A percentile compares a stretch with the other conserved stretches of the same genome.
phyloP scores from a whole-genome alignment of 2,113 vertebrate species.

The Carlito syrichta region DNA sequence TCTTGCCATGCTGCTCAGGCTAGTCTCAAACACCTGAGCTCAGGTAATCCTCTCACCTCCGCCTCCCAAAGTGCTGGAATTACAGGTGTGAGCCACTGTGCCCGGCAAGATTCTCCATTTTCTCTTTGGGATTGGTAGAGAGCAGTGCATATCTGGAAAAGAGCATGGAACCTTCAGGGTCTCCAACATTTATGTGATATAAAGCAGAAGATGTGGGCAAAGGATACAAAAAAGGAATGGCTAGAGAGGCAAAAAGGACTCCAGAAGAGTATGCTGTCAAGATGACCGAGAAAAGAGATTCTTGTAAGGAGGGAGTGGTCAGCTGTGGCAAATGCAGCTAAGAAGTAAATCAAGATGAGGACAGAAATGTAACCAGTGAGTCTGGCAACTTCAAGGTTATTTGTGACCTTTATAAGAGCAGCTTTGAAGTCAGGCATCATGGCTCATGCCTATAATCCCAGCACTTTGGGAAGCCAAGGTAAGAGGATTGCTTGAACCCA shows the following conservation, averaged over 20 bases:
- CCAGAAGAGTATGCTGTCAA: neutral
- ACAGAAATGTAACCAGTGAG: neutral
- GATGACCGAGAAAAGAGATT: neutral
- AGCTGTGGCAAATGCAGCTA: neutral
- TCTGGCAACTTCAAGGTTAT: neutral
- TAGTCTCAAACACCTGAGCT: too few relatives aligned
- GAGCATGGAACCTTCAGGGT: neutral
- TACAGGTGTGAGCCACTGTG: too few relatives aligned
- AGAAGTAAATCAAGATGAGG: neutral
- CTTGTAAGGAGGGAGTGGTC: neutral
- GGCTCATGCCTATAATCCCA: too few relatives aligned
- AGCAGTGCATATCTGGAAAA: too few relatives aligned
- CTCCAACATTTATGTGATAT: neutral
- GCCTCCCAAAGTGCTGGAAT: too few relatives aligned
- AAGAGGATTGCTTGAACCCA: too few relatives aligned
- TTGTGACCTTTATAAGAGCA: neutral
- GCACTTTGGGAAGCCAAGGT: too few relatives aligned
- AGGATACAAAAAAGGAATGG: neutral
- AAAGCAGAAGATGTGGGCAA: neutral
- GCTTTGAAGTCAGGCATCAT: too few relatives aligned
- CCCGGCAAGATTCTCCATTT: too few relatives aligned
- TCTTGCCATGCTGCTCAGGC: too few relatives aligned
- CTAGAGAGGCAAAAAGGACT: neutral
- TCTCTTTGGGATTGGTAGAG: too few relatives aligned
- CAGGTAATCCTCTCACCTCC: too few relatives aligned